These are phyloP conservation scores for Triplophysa dalaica DNA, from an alignment of 2,113 vertebrate genomes.

Conservation along the genomic window DNA sequence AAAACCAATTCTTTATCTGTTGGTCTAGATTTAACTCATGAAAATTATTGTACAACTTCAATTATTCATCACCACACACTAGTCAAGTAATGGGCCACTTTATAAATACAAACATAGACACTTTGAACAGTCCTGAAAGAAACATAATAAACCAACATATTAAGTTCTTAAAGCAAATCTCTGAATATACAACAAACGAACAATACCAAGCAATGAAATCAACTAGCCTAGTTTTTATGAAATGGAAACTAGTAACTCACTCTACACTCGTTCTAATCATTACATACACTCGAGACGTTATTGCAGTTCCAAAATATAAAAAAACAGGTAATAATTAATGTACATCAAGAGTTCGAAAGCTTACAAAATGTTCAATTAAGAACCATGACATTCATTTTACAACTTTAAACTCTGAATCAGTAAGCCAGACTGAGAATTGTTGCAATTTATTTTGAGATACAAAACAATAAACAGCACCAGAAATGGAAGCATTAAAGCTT, in stretches of 20 bases:
- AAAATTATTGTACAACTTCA: constrained; percentile 60
- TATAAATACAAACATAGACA: constrained; percentile 51
- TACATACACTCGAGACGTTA: constrained; percentile 37
- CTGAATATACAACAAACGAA: neutral
- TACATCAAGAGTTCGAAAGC: constrained; percentile 62
- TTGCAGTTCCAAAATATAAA: constrained; percentile 51
- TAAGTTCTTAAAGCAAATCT: constrained; percentile 28
- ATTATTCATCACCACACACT: constrained; percentile 56
- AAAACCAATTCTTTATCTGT: constrained; percentile 11
- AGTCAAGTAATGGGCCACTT: constrained; percentile 55
- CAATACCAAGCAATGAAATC: constrained; percentile 23
- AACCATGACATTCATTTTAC: constrained; percentile 38
- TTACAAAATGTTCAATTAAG: constrained; percentile 32
- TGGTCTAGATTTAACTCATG: constrained; percentile 34
- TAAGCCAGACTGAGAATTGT: neutral
- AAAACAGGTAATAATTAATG: constrained; percentile 37
- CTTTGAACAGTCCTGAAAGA: constrained; percentile 31
- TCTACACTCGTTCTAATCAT: constrained; percentile 34
- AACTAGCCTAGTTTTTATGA: constrained; percentile 22
- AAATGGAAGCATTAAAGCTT: constrained; percentile 14
- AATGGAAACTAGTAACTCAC: neutral
- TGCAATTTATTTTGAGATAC: constrained; percentile 20
- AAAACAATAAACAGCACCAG: constrained; percentile 14
- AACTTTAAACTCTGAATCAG: constrained; percentile 28
- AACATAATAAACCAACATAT: constrained; percentile 17